Evolutionary conservation across 2,113 vertebrate species (phyloP), one percentile per base, ranked within the genome.

Genomic region (Chaetura pelagica): DNA sequence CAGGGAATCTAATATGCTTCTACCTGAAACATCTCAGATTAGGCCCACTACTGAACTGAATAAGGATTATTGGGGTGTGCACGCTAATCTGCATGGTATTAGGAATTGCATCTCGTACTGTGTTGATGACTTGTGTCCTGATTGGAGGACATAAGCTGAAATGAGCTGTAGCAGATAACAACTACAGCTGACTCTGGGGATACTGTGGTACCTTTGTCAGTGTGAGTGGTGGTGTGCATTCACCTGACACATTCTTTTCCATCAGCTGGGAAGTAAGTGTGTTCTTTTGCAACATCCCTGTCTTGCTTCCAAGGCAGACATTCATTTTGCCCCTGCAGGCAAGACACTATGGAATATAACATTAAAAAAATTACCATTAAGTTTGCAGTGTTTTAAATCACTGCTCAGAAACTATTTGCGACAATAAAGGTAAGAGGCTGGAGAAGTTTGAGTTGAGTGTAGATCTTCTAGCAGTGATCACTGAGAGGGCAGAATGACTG

Each of bases 191-290:
- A 48, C 13, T 54, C 24, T 16, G 38, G 52, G 59, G 38, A 24
- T 66, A 30, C 17, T 34, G 46, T 6, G 38, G 44, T 27, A 30
- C 10, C 4, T 90, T 49, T 3, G 0, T 58, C 21, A n/a, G 10
- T 4, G 1, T 30, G 42, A 30, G 18, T 84, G 62, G 20, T 72
- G 42, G 20, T 0, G 0, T 46, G 24, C 12, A n/a, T 20, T 27
- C 10, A n/a, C 34, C 59, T 64, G 40, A 6, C 32, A 26, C 0
- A 0, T 5, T 32, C 29, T 81, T 38, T 77, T 48, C n/a, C 23
- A 22, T 18, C 46, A 78, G 13, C 54, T 81, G 51, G 9, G 12
- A 83, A 32, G 12, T 29, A 15, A 64, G 19, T 1, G 2, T 11
- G 6, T 69, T 74, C n/a, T 59, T 77, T 32, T 84, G 44, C 49